These are phyloP conservation scores for Oasisia sp. DNA, from an alignment of 2,888 invertebrate species.

Conservation along the genomic window DNA sequence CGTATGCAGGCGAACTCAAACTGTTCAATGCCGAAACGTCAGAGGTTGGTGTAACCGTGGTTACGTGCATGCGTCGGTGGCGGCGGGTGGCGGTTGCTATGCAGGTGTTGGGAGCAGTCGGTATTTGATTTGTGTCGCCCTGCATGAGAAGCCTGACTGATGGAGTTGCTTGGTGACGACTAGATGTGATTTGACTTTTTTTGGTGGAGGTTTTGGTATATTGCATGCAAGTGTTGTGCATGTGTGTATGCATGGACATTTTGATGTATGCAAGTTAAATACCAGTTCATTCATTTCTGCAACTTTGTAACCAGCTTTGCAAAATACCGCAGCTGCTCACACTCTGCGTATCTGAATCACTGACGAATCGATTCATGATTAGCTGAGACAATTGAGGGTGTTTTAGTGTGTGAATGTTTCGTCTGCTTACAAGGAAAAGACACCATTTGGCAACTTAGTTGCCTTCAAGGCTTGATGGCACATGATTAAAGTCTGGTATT, in stretches of 20 bases:
- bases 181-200: not conserved
- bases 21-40: slow-evolving; percentile 87
- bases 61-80: not conserved
- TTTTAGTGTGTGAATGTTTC: no score
- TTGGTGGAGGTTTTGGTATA: no score
- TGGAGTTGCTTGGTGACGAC: not conserved
- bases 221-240: no score
- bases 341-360: no score
- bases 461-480: not conserved
- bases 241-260: not conserved
- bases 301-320: no score
- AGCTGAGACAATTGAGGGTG: no score
- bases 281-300: not conserved
- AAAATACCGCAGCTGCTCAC: no score
- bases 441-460: not conserved
- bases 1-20: slow-evolving; percentile 89
- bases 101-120: not conserved
- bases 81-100: not conserved
- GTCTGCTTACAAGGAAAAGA: slow-evolving; percentile 27
- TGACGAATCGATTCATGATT: no score
- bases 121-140: not conserved
- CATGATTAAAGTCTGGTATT: not conserved
- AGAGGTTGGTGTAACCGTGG: slow-evolving; percentile 63
- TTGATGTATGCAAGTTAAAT: not conserved
- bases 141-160: slow-evolving; percentile 6